phyloP scores from a whole-genome alignment of 1,140 invertebrate species.

The Atta cephalotes region DNA sequence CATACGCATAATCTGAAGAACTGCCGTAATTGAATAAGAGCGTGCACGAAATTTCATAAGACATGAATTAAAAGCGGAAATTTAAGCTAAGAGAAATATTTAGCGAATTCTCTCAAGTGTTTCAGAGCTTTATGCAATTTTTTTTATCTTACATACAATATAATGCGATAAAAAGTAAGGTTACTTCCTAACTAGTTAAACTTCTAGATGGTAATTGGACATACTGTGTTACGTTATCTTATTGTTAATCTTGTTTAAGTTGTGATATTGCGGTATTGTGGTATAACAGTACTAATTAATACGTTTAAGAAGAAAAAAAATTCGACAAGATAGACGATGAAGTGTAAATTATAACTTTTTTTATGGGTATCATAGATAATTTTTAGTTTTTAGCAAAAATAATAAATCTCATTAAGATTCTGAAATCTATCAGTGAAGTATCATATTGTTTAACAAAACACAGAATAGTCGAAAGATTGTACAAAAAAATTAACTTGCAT shows the following conservation, averaged over 20 bases:
- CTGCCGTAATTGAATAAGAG: slow-evolving; percentile 46
- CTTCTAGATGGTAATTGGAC: neutral
- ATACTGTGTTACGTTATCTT: slow-evolving; percentile 13
- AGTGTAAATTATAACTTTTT: slow-evolving; percentile 29
- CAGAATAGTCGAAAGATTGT: neutral
- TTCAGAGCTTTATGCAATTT: neutral
- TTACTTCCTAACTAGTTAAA: slow-evolving; percentile 31
- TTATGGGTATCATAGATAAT: slow-evolving; percentile 11
- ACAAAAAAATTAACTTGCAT: neutral
- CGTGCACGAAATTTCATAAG: slow-evolving; percentile 16
- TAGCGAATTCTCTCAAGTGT: slow-evolving; percentile 24
- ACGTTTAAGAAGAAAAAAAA: neutral
- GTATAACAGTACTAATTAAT: slow-evolving; percentile 20
- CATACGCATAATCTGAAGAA: slow-evolving; percentile 34
- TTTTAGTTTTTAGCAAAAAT: neutral
- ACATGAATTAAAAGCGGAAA: neutral
- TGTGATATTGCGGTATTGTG: slow-evolving; percentile 38
- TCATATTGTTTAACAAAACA: neutral
- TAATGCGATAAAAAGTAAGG: slow-evolving; percentile 45
- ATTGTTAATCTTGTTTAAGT: slow-evolving; percentile 31
- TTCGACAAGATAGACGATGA: slow-evolving; percentile 3
- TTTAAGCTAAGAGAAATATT: neutral
- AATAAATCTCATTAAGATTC: neutral
- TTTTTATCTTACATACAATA: slow-evolving; percentile 38
- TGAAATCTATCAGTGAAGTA: neutral